Conservation (phyloP, 1,140 invertebrate genomes). For the Sitophilus oryzae region DNA sequence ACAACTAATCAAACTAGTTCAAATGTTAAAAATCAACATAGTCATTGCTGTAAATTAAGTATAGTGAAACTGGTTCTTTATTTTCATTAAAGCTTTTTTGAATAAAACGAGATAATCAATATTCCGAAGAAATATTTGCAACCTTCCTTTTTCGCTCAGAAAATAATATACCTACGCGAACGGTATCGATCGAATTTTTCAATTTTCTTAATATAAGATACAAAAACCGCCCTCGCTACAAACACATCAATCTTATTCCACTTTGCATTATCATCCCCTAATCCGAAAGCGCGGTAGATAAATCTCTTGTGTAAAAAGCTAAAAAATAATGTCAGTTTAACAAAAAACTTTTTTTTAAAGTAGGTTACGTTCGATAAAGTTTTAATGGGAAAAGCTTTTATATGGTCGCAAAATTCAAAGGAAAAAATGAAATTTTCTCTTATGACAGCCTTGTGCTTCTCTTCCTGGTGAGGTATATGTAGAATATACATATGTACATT, state of each 20-base stretch:
- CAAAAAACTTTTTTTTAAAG: conserved; percentile 6
- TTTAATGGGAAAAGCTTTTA: not conserved
- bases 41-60: no score
- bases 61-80: no score
- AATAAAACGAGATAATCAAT: no score
- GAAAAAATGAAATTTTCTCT: not conserved
- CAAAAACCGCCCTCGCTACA: conserved; percentile 10
- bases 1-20: no score
- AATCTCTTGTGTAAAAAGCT: conserved; percentile 19
- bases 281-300: conserved; percentile 13
- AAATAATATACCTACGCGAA: not conserved
- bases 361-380: conserved; percentile 3
- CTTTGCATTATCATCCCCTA: conserved; percentile 26
- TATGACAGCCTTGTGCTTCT: no score
- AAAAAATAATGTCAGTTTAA: conserved; percentile 16
- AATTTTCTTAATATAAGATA: conserved; percentile 25
- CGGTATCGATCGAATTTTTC: conserved; percentile 20
- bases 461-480: no score
- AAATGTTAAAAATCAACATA: no score
- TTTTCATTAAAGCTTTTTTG: no score
- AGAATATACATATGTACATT: no score
- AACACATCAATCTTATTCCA: conserved; percentile 27
- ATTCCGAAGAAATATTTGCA: not conserved
- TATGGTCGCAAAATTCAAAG: not conserved
- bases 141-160: not conserved